Base-by-base conservation (phyloP, 2,113 vertebrate species). In the Phaethornis superciliosus region DNA sequence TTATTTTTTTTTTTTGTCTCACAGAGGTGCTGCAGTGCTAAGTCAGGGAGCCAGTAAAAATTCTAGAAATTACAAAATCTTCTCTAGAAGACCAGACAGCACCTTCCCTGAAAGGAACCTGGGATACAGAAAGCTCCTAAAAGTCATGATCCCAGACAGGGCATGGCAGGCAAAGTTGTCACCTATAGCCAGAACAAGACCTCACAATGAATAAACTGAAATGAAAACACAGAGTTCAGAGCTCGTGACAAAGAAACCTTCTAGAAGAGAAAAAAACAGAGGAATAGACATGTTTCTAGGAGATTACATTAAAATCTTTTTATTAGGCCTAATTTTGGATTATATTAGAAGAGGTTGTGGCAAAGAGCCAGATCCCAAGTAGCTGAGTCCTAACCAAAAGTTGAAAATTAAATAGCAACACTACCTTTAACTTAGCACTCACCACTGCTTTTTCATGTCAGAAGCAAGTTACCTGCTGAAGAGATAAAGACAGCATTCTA, bases 181-280 rank as follows among this genome's bases (percentile, higher is more conserved):
- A 6, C 5, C 37, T 76, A 7, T 44, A 49, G 22, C 26, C 40
- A 2, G 3, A 55, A 59, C 18, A 23, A 47, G 33, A 85, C 24
- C 32, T 59, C 0, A 0, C 10, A 77, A 44, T n/a, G 28, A 79
- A 26, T 52, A 89, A 60, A 22, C 8, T 58, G 13, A 54, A 71
- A 13, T 10, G 23, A 83, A 94, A 80, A 15, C 35, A 32, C 8
- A 70, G 22, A 93, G 56, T 64, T 49, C 40, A 77, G 35, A 82
- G 17, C 47, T 94, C 37, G 22, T 1, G 0, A 14, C 52, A 78
- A 94, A 56, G 9, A 7, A 12, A 19, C 7, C 52, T 22, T 70
- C 27, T 52, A 78, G 40, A 72, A 51, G 49, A 71, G 19, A 71
- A 14, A 40, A 88, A 77, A 85, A 52, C 1, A 42, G 26, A 78